phyloP scores from a whole-genome alignment of 1,140 invertebrate genomes.

The Formica exsecta region DNA sequence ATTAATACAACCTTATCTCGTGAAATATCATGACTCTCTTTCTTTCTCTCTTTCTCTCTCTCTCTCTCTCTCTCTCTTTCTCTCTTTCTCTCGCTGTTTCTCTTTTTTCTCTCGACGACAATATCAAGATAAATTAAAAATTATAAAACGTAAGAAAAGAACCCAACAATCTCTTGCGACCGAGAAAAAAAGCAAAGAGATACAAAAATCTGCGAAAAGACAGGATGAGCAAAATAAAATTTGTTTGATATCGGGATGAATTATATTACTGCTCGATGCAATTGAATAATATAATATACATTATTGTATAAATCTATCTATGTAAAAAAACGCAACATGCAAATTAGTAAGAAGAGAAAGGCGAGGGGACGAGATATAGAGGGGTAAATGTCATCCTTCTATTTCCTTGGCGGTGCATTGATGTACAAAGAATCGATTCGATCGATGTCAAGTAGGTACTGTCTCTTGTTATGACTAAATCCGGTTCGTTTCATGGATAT shows the following conservation, averaged over 20 bases:
- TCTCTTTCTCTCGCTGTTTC: too few relatives aligned
- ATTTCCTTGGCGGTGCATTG: constrained; percentile 26
- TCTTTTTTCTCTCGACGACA: background rate
- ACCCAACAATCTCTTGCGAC: background rate
- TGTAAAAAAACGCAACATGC: constrained; percentile 31
- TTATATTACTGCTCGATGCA: constrained; percentile 54
- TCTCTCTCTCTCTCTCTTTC: too few relatives aligned
- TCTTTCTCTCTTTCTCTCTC: too few relatives aligned
- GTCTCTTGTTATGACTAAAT: constrained; percentile 50
- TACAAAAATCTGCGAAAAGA: constrained; percentile 4
- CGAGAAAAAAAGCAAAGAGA: background rate
- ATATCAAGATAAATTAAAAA: constrained; percentile 45
- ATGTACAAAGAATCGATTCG: constrained; percentile 40
- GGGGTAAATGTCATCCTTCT: constrained; percentile 33
- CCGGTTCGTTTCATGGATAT: constrained; percentile 6
- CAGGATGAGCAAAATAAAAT: constrained; percentile 22
- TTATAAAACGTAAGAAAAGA: constrained; percentile 10
- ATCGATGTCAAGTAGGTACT: constrained; percentile 37
- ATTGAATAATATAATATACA: constrained; percentile 57
- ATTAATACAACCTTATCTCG: constrained; percentile 40
- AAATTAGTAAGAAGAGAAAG: background rate
- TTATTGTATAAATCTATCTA: constrained; percentile 56
- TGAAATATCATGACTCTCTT: background rate
- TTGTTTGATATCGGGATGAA: constrained; percentile 40
- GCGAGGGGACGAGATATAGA: background rate